A percentile compares a stretch with the other conserved stretches of the same genome.
Evolutionary conservation across 2,888 invertebrate genomes (phyloP).

Genomic region (Thera obeliscata): DNA sequence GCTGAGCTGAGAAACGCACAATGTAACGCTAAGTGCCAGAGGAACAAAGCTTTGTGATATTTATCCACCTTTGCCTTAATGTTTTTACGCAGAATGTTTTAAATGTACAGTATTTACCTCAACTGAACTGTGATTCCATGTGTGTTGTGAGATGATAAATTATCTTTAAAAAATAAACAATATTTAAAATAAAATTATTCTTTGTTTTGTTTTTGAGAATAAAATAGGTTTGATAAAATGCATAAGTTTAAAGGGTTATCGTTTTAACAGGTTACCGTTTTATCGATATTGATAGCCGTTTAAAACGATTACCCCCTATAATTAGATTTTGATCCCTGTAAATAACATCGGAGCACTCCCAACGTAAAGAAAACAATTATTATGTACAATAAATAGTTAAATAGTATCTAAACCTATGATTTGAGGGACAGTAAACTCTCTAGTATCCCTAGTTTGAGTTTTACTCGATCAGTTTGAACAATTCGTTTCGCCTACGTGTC

Average conservation of each 20-base stretch:
- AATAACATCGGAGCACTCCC: background rate
- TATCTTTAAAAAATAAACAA: constrained; percentile 49
- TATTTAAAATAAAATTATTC: constrained; percentile 31
- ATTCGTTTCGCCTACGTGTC: too few species aligned
- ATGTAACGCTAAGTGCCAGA: constrained; percentile 54
- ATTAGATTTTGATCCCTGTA: too few species aligned
- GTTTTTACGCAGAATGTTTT: constrained; percentile 48
- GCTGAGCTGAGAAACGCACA: constrained; percentile 16
- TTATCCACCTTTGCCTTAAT: constrained; percentile 42
- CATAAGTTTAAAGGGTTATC: too few species aligned
- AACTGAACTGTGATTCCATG: constrained; percentile 76
- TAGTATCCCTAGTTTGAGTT: background rate
- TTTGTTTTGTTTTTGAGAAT: background rate
- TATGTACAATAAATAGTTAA: background rate
- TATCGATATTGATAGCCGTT: too few species aligned
- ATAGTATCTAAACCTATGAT: background rate
- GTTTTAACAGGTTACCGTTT: too few species aligned
- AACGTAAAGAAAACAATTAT: background rate
- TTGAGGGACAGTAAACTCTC: background rate
- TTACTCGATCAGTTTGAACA: background rate
- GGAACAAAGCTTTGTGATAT: constrained; percentile 55
- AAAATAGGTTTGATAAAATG: too few species aligned
- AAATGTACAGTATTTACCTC: constrained; percentile 77
- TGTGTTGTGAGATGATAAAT: constrained; percentile 64
- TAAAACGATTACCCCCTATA: too few species aligned